Percentiles rank a stretch among this genome's conserved stretches.
phyloP scores from a whole-genome alignment of 2,888 invertebrate genomes.

The Phrixothrix hirtus region DNA sequence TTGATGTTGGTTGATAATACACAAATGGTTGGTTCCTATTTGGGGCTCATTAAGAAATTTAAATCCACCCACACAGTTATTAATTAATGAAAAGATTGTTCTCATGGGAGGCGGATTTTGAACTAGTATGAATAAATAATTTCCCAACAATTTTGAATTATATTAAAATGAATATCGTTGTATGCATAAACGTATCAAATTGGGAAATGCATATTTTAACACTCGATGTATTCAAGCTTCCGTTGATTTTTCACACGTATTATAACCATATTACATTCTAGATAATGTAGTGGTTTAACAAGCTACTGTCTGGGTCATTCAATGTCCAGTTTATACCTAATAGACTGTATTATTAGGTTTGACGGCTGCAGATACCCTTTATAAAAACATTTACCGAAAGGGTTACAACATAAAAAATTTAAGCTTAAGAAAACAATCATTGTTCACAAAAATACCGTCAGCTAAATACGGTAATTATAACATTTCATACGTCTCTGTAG shows the following conservation, averaged over 20 bases:
- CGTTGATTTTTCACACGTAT: constrained; percentile 27
- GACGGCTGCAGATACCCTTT: constrained; percentile 30
- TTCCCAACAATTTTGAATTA: too few species aligned
- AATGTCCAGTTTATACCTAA: constrained; percentile 23
- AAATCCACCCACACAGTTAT: constrained; percentile 45
- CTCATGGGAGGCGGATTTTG: constrained; percentile 38
- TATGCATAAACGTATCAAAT: too few species aligned
- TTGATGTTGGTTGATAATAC: constrained; percentile 39
- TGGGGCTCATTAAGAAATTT: constrained; percentile 44
- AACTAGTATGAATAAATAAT: constrained; percentile 25
- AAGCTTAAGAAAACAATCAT: background rate
- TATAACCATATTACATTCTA: constrained; percentile 13
- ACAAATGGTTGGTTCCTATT: constrained; percentile 48
- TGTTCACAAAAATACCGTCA: too few species aligned
- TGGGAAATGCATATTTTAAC: too few species aligned
- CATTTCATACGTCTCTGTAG: too few species aligned
- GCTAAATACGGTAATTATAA: too few species aligned
- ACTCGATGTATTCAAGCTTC: constrained; percentile 14
- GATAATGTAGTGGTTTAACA: constrained; percentile 21
- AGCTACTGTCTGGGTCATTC: constrained; percentile 23
- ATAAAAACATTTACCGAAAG: constrained; percentile 25
- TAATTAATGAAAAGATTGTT: constrained; percentile 45
- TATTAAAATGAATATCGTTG: too few species aligned
- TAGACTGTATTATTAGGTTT: constrained; percentile 31
- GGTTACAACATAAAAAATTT: constrained; percentile 4